Conservation (phyloP, 2,113 vertebrate genomes). For the Muscicapa adusta region DNA sequence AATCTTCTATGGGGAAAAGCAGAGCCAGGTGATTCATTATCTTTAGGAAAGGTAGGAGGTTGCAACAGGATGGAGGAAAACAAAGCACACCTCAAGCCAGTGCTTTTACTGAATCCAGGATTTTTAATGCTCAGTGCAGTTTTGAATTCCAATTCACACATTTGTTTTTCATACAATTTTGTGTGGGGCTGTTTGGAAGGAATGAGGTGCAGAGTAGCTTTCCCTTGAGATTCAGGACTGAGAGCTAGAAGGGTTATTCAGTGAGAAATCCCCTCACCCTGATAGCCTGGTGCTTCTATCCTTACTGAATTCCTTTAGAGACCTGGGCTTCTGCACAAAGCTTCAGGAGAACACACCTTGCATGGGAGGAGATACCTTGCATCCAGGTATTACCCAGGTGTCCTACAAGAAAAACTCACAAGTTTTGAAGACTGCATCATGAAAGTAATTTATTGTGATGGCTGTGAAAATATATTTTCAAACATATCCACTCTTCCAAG, state of each 20-base stretch:
- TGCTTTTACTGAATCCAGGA: not conserved
- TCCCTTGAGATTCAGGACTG: not conserved
- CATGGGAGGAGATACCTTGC: not conserved
- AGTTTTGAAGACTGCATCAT: not conserved
- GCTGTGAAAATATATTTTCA: not conserved
- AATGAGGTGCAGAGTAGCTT: fast-evolving
- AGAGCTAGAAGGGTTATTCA: not conserved
- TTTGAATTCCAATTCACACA: not conserved
- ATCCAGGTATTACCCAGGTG: not conserved
- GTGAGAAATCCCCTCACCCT: not conserved
- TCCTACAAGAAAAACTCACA: not conserved
- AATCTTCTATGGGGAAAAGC: not conserved
- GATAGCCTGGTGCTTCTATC: not conserved
- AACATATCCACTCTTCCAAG: not conserved
- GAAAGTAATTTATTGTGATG: not conserved
- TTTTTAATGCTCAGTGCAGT: not conserved
- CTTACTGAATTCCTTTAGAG: not conserved
- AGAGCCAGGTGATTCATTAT: not conserved
- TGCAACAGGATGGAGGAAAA: not conserved
- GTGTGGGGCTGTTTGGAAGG: fast-evolving
- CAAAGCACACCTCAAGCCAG: not conserved
- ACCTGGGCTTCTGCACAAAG: not conserved
- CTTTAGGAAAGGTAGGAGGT: not conserved
- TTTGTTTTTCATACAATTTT: not conserved
- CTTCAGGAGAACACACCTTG: not conserved